These are phyloP conservation scores for Carlito syrichta DNA, from an alignment of 2,113 vertebrate species.

Conservation along the genomic window DNA sequence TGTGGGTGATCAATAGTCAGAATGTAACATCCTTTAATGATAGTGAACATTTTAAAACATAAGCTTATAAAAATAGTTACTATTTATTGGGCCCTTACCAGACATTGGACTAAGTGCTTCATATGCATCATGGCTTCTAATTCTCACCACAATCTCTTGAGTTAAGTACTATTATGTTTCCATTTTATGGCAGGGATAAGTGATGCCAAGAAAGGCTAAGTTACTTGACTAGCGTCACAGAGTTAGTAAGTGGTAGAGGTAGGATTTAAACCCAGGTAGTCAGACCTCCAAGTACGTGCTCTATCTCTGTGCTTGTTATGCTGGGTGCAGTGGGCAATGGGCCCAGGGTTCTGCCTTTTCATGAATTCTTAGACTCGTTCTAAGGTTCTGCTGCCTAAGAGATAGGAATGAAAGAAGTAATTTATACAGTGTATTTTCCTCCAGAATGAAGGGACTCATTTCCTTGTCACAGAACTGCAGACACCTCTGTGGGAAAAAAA, in stretches of 20 bases:
- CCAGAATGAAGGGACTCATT: conserved; percentile 70
- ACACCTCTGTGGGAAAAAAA: conserved; percentile 41
- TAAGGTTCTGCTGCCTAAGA: conserved; percentile 21
- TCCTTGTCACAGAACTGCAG: conserved; percentile 66
- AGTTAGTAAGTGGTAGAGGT: not conserved
- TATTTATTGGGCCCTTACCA: not conserved
- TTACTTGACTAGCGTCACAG: not conserved
- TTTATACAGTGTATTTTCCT: conserved; percentile 66
- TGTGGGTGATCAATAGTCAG: not conserved
- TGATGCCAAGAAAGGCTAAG: not conserved
- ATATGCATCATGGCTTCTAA: not conserved
- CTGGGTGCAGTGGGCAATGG: not conserved
- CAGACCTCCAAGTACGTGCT: not conserved
- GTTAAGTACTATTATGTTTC: not conserved
- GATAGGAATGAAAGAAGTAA: conserved; percentile 54
- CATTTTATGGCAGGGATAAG: not conserved
- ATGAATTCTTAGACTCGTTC: conserved; percentile 7
- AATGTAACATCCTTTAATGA: not conserved
- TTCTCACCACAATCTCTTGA: not conserved
- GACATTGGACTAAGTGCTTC: not conserved
- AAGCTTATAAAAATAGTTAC: not conserved
- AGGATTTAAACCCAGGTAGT: not conserved
- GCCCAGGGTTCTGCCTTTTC: not conserved
- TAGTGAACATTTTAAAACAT: not conserved
- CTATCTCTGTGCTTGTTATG: not conserved